Base-by-base conservation (phyloP, 2,113 vertebrate genomes). In the Austrofundulus limnaeus region DNA sequence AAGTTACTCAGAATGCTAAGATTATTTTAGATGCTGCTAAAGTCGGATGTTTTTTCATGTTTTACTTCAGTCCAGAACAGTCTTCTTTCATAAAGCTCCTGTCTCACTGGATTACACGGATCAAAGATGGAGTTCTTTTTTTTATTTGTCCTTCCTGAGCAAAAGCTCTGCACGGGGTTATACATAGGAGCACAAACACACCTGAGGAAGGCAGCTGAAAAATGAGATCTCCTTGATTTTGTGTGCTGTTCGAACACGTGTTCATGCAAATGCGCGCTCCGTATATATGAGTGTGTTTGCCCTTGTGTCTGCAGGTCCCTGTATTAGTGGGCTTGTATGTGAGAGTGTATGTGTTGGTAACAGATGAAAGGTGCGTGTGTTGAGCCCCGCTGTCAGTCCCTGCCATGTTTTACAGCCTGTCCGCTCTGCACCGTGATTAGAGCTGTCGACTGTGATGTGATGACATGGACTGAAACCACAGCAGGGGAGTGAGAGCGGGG, bases 61-160 rank as follows among this genome's bases (percentile, higher is more conserved):
- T 68, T 62, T 50, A 72, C 72, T 72, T 53, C 41, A 61, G 75
- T 60, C 61, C 75, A 63, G 34, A 75, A 81, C 82, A 78, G 87
- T 81, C 68, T 83, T 83, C 78, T 63, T 62, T 85, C 67, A 21
- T 74, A 88, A 90, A 90, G 86, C 87, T 76, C 61, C 55, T 39
- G 88, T 88, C 90, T 90, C 91, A 90, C 74, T 39, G 88, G 89
- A 90, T 90, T 91, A 90, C 74, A 71, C 66, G 82, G 88, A 90
- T 91, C 86, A 88, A 75, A 77, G 74, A 73, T 69, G 88, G 87
- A 90, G 58, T 71, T 31, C 61, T 49, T 57, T 52, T 57, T 25
- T 61, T 68, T 28, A 66, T 50, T n/a, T 20, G 11, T 48, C 70
- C 74, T 60, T 70, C 50, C 58, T 58, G 53, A 77, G 76, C 31